Percentiles rank a stretch among this genome's conserved stretches.
Evolutionary conservation across 2,113 vertebrate genomes (phyloP).

Genomic region (Gobius niger): DNA sequence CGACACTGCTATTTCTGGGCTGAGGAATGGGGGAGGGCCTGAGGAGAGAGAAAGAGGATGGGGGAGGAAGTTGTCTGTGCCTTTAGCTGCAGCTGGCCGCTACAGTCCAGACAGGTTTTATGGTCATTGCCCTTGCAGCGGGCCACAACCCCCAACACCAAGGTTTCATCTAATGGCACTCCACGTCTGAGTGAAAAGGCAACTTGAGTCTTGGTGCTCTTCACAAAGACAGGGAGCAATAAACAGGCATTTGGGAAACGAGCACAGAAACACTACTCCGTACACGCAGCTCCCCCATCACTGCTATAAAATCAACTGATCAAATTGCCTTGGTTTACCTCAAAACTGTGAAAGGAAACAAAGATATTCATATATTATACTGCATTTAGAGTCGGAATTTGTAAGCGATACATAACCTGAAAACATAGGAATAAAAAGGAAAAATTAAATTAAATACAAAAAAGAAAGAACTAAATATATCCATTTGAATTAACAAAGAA

Average conservation of each 20-base stretch:
- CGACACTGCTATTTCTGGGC: constrained; percentile 66
- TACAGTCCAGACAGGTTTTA: constrained; percentile 77
- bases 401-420: no score
- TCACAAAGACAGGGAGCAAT: constrained; percentile 48
- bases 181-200: constrained; percentile 68
- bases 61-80: constrained; percentile 39
- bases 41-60: constrained; percentile 34
- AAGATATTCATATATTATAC: neutral
- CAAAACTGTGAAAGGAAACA: neutral
- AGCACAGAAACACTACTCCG: constrained; percentile 50
- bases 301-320: constrained; percentile 28
- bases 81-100: constrained; percentile 71
- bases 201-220: constrained; percentile 69
- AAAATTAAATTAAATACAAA: neutral
- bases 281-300: constrained; percentile 36
- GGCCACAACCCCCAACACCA: constrained; percentile 79
- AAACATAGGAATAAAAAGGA: no score
- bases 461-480: neutral
- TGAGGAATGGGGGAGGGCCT: constrained; percentile 66
- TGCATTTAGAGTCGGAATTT: no score
- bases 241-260: constrained; percentile 62
- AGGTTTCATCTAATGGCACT: constrained; percentile 77
- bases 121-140: constrained; percentile 73
- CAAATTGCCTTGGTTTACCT: constrained; percentile 10
- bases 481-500: no score